These are phyloP conservation scores for Gerris lacustris DNA, from an alignment of 2,888 invertebrate genomes.

Conservation along the genomic window DNA sequence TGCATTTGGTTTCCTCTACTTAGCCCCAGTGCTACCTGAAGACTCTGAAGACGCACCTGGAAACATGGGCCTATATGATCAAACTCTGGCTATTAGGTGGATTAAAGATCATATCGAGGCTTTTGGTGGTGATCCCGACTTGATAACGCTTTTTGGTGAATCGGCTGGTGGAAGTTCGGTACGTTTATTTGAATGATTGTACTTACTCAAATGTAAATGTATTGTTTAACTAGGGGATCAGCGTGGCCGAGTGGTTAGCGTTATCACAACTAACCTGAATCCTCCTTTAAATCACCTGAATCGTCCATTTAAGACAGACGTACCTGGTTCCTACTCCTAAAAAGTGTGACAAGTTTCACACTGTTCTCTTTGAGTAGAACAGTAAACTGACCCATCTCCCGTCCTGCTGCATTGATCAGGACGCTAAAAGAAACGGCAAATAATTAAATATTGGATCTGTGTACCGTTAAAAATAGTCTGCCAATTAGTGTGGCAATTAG, in stretches of 20 bases:
- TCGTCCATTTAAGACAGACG: too few species aligned
- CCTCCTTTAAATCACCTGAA: too few species aligned
- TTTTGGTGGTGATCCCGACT: constrained; percentile 87
- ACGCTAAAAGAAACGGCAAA: too few species aligned
- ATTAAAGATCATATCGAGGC: constrained; percentile 77
- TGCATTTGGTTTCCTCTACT: constrained; percentile 85
- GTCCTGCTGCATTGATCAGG: too few species aligned
- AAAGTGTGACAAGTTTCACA: too few species aligned
- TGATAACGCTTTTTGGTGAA: constrained; percentile 89
- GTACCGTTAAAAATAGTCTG: too few species aligned
- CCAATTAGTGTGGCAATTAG: too few species aligned
- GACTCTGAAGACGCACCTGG: constrained; percentile 71
- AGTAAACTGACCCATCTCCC: too few species aligned
- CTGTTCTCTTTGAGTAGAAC: too few species aligned
- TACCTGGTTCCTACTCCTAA: too few species aligned
- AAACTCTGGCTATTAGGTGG: constrained; percentile 86
- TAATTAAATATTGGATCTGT: too few species aligned
- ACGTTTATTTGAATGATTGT: constrained; percentile 41
- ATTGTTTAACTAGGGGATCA: background rate
- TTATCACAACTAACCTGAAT: background rate
- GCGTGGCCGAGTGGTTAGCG: background rate
- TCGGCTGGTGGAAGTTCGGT: constrained; percentile 89
- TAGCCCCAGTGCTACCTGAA: constrained; percentile 49
- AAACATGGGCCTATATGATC: constrained; percentile 91
- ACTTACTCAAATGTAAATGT: background rate